Conservation (phyloP, 2,888 invertebrate genomes). For the Sycophila texana region DNA sequence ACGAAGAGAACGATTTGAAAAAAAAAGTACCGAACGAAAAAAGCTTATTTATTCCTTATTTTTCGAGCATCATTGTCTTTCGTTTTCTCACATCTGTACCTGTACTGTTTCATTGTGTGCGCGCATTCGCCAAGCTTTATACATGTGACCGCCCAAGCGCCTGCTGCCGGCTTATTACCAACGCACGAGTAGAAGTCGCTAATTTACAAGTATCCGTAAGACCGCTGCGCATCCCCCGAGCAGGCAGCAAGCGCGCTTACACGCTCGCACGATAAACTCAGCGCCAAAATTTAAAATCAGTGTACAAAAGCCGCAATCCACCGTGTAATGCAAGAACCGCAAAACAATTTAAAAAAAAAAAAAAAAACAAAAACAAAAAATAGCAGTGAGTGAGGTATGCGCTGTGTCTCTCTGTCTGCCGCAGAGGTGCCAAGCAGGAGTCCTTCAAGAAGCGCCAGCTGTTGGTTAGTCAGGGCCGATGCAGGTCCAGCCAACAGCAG, state of each 20-base stretch:
- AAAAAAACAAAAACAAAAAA: not conserved
- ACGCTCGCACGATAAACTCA: not conserved
- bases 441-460: conserved; percentile 69
- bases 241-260: conserved; percentile 37
- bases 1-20: not conserved
- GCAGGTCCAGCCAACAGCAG: conserved; percentile 54
- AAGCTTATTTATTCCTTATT: conserved; percentile 11
- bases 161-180: conserved; percentile 11
- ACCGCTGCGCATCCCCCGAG: not conserved
- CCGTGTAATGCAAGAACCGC: conserved; percentile 1
- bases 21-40: not conserved
- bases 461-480: conserved; percentile 28
- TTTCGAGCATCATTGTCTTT: conserved; percentile 10
- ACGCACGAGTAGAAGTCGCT: not conserved
- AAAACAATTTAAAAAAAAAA: conserved; percentile 24
- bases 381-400: conserved; percentile 36
- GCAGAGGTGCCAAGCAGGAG: conserved; percentile 74
- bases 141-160: conserved; percentile 11
- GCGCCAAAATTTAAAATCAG: not conserved
- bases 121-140: conserved; percentile 22
- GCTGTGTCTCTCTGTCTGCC: conserved; percentile 60
- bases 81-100: conserved; percentile 4
- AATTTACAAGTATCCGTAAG: not conserved
- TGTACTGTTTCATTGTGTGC: conserved; percentile 16
- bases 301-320: not conserved